Evolutionary conservation across 2,113 vertebrate genomes (phyloP), one percentile per base, ranked within the genome.

Genomic region (Sebastes schlegelii): DNA sequence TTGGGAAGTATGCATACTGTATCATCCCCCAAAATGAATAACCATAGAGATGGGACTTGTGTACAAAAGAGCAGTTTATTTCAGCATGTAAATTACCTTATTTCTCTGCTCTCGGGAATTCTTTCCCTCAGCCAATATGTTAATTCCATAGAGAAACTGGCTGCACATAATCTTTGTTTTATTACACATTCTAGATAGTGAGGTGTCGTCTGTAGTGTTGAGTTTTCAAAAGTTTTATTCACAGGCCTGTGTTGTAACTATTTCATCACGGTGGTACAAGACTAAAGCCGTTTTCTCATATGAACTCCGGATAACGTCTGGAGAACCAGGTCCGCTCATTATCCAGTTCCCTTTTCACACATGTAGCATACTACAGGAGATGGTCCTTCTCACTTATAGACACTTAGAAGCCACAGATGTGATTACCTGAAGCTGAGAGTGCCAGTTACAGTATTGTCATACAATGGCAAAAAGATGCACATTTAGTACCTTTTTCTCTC

Each of bases 391-490:
- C 34, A 34, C 34, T 34, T 34, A 34, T 34, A 34, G 34, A 34
- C 34, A 34, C 34, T 34, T 34, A 70, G 77, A 83, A 84, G 84
- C 55, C 73, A 88, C 82, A 86, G 84, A 83, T 87, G 80, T 46
- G 64, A 83, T 88, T 83, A 91, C 82, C 66, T 89, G 74, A 79
- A 83, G 71, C 71, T 87, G 72, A 88, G 64, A 82, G 67, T 74
- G 63, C 14, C 9, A 6, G 43, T 57, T 40, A 80, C 79, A 71
- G 78, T 84, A 81, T 88, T 92, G 82, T 69, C 64, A 88, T 85
- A 87, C 84, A 83, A 40, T 48, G 11, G 16, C 77, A 58, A 17
- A 51, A 49, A 60, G 52, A 72, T 55, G 14, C 14, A 70, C 6
- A 60, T 34, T 34, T 34, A 34, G 34, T 63, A 43, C 49, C 26